A percentile compares a stretch with the other conserved stretches of the same genome.
Conservation (phyloP, 2,797 vertebrate genomes). For the Gymnothorax reevesii region DNA sequence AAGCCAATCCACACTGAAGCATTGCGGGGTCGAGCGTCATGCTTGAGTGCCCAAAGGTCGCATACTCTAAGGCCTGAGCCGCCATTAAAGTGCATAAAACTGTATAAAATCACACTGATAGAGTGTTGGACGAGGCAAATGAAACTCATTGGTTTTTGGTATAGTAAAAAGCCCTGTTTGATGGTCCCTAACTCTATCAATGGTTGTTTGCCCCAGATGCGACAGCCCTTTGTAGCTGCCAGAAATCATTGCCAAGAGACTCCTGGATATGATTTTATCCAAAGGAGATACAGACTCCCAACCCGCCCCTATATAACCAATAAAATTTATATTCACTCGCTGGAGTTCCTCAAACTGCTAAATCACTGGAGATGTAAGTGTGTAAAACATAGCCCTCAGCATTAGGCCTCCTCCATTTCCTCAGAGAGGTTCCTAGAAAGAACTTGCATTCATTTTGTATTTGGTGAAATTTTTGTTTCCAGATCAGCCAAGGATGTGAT, state of each 20-base stretch:
- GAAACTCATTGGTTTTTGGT: neutral
- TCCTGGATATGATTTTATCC: conserved; percentile 32
- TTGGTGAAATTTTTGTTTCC: neutral
- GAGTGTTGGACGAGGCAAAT: neutral
- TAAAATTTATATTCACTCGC: conserved; percentile 6
- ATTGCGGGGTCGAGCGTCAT: too few relatives aligned
- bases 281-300: conserved; percentile 10
- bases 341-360: neutral
- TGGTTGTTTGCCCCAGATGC: conserved; percentile 14
- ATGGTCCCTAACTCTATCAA: neutral
- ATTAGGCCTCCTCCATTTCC: neutral
- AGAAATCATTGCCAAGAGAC: conserved; percentile 21
- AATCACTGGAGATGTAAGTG: neutral
- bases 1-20: too few relatives aligned
- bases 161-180: neutral
- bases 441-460: neutral
- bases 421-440: neutral
- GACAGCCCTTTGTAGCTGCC: neutral
- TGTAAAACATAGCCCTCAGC: neutral
- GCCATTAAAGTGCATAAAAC: too few relatives aligned
- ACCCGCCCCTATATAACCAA: conserved; percentile 9
- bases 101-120: neutral
- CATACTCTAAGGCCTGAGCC: too few relatives aligned
- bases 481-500: neutral
- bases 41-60: too few relatives aligned